Conservation (phyloP, 1,140 invertebrate species). For the Drosophila pseudoobscura region DNA sequence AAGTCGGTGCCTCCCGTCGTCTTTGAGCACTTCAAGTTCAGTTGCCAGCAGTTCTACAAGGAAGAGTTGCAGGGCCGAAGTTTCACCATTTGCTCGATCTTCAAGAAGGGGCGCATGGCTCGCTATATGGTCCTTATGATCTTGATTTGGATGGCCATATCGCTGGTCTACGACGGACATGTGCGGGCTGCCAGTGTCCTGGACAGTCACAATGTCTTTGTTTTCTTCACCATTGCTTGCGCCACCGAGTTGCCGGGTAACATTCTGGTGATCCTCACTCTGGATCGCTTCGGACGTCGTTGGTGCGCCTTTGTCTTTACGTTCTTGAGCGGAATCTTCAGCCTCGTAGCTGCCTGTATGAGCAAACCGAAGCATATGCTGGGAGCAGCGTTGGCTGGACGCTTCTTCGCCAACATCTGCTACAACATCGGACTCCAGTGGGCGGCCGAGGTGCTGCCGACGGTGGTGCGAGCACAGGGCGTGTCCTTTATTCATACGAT, state of each 20-base stretch:
- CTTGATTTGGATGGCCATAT: constrained; percentile 93
- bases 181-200: constrained; percentile 92
- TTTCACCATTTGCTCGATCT: constrained; percentile 91
- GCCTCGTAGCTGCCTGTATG: constrained; percentile 88
- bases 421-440: constrained; percentile 96
- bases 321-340: constrained; percentile 91
- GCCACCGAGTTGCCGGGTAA: constrained; percentile 90
- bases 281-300: constrained; percentile 92
- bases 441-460: constrained; percentile 93
- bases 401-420: constrained; percentile 93
- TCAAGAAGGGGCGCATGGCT: constrained; percentile 88
- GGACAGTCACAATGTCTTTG: constrained; percentile 89
- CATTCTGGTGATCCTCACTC: constrained; percentile 89
- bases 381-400: constrained; percentile 89
- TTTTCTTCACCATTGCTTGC: constrained; percentile 92
- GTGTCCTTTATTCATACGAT: constrained; percentile 93
- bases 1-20: constrained; percentile 88
- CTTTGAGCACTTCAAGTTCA: constrained; percentile 87
- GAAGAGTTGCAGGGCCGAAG: constrained; percentile 87
- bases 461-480: constrained; percentile 93
- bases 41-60: constrained; percentile 84
- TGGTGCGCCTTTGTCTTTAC: constrained; percentile 93
- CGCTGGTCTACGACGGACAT: constrained; percentile 93
- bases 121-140: constrained; percentile 90
- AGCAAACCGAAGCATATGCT: constrained; percentile 87